phyloP scores from a whole-genome alignment of 2,888 invertebrate genomes.

The Podabrus alpinus region DNA sequence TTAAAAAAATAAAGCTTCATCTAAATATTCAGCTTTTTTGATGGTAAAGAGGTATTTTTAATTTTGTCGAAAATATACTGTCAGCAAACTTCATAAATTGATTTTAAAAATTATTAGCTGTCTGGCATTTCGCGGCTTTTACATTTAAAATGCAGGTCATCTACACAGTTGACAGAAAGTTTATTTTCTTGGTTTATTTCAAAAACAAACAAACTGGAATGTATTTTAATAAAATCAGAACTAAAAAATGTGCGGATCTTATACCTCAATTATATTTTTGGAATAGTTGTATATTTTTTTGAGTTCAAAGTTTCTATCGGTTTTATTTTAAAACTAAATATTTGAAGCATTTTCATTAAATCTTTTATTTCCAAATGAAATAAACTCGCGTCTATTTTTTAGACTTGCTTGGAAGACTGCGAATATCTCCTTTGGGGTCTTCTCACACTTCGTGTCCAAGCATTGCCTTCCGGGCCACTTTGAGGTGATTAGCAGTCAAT shows the following conservation, averaged over 20 bases:
- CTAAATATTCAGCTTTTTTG: neutral
- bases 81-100: neutral
- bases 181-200: neutral
- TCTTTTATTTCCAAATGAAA: constrained; percentile 1
- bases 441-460: too few relatives aligned
- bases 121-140: neutral
- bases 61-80: neutral
- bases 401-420: too few relatives aligned
- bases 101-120: neutral
- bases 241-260: neutral
- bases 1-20: neutral
- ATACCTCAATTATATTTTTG: neutral
- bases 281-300: constrained; percentile 1
- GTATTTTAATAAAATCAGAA: neutral
- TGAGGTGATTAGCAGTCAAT: too few relatives aligned
- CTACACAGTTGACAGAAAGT: neutral
- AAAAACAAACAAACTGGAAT: neutral
- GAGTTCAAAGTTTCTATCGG: neutral
- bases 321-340: neutral
- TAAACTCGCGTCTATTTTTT: neutral
- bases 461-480: too few relatives aligned
- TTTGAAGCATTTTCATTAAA: neutral
- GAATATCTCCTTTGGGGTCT: too few relatives aligned
- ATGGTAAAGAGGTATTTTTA: neutral
- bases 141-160: neutral